A percentile compares a stretch with the other conserved stretches of the same genome.
These are phyloP conservation scores for Ophonus ardosiacus DNA, from an alignment of 2,888 invertebrate genomes.

Conservation along the genomic window DNA sequence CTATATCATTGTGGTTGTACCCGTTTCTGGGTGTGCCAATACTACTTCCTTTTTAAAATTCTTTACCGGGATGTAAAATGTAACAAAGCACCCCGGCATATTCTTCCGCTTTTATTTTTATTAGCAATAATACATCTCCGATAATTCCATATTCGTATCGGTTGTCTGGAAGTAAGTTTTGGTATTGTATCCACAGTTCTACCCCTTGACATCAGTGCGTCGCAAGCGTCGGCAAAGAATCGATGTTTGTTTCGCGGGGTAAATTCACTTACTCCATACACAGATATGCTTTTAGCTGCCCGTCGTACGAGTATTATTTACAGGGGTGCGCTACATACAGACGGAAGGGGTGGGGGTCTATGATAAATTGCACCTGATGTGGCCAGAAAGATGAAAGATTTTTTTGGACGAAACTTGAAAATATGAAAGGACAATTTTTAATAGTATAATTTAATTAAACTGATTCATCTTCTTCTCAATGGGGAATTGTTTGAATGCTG, in stretches of 20 bases:
- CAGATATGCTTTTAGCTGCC: constrained; percentile 74
- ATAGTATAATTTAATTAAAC: too few relatives aligned
- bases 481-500: too few relatives aligned
- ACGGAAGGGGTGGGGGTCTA: not conserved
- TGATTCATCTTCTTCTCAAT: too few relatives aligned
- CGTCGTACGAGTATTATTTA: constrained; percentile 61
- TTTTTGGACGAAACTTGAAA: too few relatives aligned
- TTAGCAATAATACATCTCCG: constrained; percentile 64
- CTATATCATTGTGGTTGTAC: too few relatives aligned
- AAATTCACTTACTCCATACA: constrained; percentile 76
- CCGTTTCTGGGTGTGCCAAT: too few relatives aligned
- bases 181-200: constrained; percentile 59
- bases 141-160: constrained; percentile 65
- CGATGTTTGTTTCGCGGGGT: constrained; percentile 69
- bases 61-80: not conserved
- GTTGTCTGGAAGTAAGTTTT: constrained; percentile 60
- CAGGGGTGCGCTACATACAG: constrained; percentile 35
- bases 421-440: too few relatives aligned
- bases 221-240: constrained; percentile 16
- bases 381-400: too few relatives aligned
- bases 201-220: not conserved
- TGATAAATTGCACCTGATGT: not conserved
- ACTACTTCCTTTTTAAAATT: not conserved
- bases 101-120: constrained; percentile 54
- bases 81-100: constrained; percentile 38